A percentile compares a stretch with the other conserved stretches of the same genome.
Conservation (phyloP, 2,797 vertebrate genomes). For the Cossypha niveicapilla region DNA sequence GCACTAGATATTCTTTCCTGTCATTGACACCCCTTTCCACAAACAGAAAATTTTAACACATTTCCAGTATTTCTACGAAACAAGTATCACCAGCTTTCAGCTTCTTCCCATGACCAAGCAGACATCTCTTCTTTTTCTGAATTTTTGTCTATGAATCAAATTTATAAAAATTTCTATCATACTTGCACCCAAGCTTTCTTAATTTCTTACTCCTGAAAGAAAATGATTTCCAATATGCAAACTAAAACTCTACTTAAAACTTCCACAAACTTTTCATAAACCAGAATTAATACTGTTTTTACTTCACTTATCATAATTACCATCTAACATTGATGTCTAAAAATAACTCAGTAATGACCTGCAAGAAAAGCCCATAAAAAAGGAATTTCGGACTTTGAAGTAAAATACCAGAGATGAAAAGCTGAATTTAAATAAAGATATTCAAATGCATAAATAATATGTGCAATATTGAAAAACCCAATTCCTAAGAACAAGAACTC, state of each 20-base stretch:
- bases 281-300: background rate
- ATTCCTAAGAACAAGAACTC: background rate
- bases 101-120: background rate
- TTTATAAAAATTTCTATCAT: background rate
- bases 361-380: background rate
- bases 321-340: background rate
- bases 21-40: background rate
- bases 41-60: background rate
- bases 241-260: background rate
- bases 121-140: background rate
- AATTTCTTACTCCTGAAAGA: background rate
- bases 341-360: background rate
- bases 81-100: background rate
- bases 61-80: background rate
- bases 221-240: background rate
- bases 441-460: background rate
- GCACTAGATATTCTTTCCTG: background rate
- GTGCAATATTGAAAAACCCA: fast-evolving
- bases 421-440: background rate
- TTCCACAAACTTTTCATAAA: background rate
- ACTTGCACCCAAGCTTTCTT: background rate
- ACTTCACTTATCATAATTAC: background rate
- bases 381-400: background rate
- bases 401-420: background rate
- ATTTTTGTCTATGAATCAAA: background rate